phyloP scores from a whole-genome alignment of 1,140 invertebrate species.

The Oncopeltus fasciatus region DNA sequence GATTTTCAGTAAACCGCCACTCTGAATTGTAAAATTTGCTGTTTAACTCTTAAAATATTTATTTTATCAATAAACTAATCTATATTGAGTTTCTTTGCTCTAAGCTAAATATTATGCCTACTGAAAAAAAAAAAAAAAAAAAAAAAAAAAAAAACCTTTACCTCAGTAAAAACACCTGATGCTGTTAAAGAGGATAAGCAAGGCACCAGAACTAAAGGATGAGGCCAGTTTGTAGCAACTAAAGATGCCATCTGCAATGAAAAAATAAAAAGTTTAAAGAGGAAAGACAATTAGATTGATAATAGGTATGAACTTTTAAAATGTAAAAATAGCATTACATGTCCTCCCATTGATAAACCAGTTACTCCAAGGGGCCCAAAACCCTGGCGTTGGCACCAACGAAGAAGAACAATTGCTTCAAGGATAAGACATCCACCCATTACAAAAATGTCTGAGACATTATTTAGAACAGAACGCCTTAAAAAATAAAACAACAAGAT shows the following conservation, averaged over 20 bases:
- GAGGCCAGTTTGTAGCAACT: slow-evolving; percentile 85
- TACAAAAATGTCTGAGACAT: slow-evolving; percentile 96
- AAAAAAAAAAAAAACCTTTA: no score
- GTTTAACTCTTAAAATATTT: no score
- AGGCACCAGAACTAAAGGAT: slow-evolving; percentile 82
- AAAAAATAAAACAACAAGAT: slow-evolving; percentile 24
- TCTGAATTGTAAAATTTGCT: no score
- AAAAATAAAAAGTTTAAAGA: slow-evolving; percentile 1
- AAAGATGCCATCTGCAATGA: slow-evolving; percentile 84
- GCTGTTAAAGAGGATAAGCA: slow-evolving; percentile 96
- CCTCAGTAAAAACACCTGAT: slow-evolving; percentile 80
- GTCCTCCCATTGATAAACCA: slow-evolving; percentile 98
- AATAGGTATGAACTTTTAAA: neutral
- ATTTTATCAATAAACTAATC: no score
- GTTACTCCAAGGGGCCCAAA: slow-evolving; percentile 84
- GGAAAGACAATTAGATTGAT: neutral
- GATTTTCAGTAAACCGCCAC: no score
- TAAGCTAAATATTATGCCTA: no score
- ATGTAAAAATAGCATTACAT: slow-evolving; percentile 31
- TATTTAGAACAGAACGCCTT: slow-evolving; percentile 80
- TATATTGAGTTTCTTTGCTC: no score
- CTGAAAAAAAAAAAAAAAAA: no score
- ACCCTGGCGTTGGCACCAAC: slow-evolving; percentile 80
- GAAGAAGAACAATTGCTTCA: slow-evolving; percentile 79
- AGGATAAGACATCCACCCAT: slow-evolving; percentile 95